Base-by-base conservation (phyloP, 2,888 invertebrate species). In the Luperina nickerlii region DNA sequence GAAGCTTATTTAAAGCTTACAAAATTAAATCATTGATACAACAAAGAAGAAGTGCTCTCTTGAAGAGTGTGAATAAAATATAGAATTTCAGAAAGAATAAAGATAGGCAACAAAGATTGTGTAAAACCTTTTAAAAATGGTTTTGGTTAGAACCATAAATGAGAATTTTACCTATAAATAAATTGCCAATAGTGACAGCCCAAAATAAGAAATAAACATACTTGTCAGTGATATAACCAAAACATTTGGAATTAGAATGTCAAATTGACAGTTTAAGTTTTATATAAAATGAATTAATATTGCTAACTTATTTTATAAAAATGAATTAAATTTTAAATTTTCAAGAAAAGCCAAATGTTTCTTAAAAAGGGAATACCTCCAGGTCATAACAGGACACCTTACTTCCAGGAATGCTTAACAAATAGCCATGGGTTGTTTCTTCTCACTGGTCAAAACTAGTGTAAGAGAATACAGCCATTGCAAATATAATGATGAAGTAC, bases 401-500 rank as follows among this genome's bases (percentile, higher is more conserved):
- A 11, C 24, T 27, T 5, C 63, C 45, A 74, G 48, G 27, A 74
- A 73, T 57, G 62, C 18, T 57, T 42, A 38, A 13, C 71, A 68
- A 66, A 38, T 32, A 77, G 62, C 63, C 72, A 89, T 89, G 89
- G 86, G 88, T 74, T 86, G 78, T 70, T 0, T 84, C 0, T 60
- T 80, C 0, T 66, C 82, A 32, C 3, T 90, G 7, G 0, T 90
- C 24, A 89, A 90, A 83, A 86, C 88, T 69, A n/a, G 80, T 78
- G 89, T 89, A 89, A 89, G 89, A 76, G 69, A 45, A 78, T 42
- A 62, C 8, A 48, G 27, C 38, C n/a, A 42, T 48, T 66, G 9
- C n/a, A 54, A 42, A 45, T 54, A 24, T 8, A 73, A 63, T 13
- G 27, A 57, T 18, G 20, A 70, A 65, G 15, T 20, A 45, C 8